A percentile compares a stretch with the other conserved stretches of the same genome.
Conservation (phyloP, 2,113 vertebrate genomes). For the Mystacornis crossleyi region DNA sequence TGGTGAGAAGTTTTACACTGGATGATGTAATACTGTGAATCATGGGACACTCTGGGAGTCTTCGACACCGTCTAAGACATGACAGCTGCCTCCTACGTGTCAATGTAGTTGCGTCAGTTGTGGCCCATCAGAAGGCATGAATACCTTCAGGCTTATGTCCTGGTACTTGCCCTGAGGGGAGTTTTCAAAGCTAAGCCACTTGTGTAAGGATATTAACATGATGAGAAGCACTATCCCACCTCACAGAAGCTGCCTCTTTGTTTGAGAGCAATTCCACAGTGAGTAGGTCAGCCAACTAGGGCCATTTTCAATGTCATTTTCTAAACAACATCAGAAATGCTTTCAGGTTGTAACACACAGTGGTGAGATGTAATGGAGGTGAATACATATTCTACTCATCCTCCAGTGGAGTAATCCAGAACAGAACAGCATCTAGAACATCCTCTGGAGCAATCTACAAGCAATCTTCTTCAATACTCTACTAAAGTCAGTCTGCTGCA, state of each 20-base stretch:
- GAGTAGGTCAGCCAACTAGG: background rate
- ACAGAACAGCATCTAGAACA: background rate
- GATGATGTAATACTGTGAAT: background rate
- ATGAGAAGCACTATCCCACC: background rate
- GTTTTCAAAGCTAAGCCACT: background rate
- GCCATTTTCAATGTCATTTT: background rate
- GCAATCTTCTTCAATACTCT: background rate
- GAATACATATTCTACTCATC: background rate
- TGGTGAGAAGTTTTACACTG: background rate
- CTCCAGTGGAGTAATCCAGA: background rate
- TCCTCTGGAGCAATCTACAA: background rate
- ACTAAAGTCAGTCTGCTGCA: background rate
- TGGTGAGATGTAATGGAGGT: background rate
- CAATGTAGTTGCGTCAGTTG: background rate
- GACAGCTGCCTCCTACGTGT: background rate
- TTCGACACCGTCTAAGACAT: background rate
- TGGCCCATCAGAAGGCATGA: background rate
- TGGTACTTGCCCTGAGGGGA: background rate
- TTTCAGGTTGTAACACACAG: background rate
- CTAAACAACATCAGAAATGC: background rate
- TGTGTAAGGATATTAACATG: background rate
- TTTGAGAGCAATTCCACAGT: background rate
- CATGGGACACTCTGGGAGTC: background rate
- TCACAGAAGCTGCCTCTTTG: accelerated
- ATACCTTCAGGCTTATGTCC: background rate